These are phyloP conservation scores for Hesperophylax magnus DNA, from an alignment of 1,140 invertebrate species.

Conservation along the genomic window DNA sequence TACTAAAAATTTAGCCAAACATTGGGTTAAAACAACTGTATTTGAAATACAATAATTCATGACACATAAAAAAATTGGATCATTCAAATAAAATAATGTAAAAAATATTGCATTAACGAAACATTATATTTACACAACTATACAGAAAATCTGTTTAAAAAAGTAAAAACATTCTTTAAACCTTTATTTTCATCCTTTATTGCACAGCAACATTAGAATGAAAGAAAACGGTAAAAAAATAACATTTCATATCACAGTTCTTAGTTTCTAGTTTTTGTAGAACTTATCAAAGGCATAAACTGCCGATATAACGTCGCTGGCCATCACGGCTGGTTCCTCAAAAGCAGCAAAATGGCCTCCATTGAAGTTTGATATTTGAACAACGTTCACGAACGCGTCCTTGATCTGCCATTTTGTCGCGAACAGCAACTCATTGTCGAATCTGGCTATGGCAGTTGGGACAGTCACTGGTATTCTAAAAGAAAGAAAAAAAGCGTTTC, in stretches of 20 bases:
- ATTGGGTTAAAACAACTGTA: no score
- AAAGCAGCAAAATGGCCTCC: slow-evolving; percentile 88
- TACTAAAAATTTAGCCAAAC: no score
- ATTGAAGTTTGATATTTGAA: slow-evolving; percentile 70
- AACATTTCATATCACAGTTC: not conserved
- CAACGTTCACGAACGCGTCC: slow-evolving; percentile 70
- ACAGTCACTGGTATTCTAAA: slow-evolving; percentile 59
- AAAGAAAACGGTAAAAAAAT: no score
- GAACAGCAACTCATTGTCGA: slow-evolving; percentile 72
- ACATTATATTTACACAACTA: no score
- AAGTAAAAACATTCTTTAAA: no score
- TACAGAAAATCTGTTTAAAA: no score
- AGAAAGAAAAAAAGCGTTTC: not conserved
- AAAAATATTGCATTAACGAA: no score
- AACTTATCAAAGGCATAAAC: slow-evolving; percentile 7
- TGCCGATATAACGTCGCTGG: slow-evolving; percentile 68
- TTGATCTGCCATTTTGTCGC: slow-evolving; percentile 68
- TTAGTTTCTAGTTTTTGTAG: not conserved
- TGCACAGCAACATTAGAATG: no score
- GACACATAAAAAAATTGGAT: no score
- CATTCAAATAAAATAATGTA: no score
- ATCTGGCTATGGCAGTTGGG: slow-evolving; percentile 73
- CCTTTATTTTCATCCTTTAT: no score
- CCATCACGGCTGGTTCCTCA: slow-evolving; percentile 77
- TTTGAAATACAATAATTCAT: no score